phyloP scores from a whole-genome alignment of 2,797 vertebrate genomes.

The Typhlichthys eigenmanni region DNA sequence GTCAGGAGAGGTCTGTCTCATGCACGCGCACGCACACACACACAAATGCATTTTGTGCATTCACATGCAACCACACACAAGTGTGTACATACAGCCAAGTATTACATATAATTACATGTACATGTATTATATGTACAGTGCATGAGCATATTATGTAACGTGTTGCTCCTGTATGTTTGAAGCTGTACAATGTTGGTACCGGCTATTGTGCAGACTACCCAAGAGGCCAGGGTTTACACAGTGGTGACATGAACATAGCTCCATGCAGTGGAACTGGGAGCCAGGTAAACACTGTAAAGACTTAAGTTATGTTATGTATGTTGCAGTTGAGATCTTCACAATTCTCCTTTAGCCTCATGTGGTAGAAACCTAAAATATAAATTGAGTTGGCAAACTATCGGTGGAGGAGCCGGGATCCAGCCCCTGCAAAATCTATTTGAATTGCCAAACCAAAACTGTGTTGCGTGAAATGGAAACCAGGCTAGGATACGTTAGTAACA shows the following conservation, averaged over 20 bases:
- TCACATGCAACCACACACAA: slow-evolving; percentile 7
- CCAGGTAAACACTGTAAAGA: slow-evolving; percentile 72
- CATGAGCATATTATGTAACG: slow-evolving; percentile 12
- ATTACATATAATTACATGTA: not conserved
- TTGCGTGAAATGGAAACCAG: not conserved
- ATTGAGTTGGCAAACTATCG: not conserved
- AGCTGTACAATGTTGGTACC: slow-evolving; percentile 84
- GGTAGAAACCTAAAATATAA: not conserved
- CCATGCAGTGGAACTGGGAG: slow-evolving; percentile 81
- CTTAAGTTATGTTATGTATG: not conserved
- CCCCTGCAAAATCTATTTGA: too few relatives aligned
- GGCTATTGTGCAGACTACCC: slow-evolving; percentile 82
- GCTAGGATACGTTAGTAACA: too few relatives aligned
- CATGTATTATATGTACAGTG: not conserved
- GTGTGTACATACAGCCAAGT: slow-evolving; percentile 1
- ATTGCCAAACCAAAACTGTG: not conserved
- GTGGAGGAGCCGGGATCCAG: too few relatives aligned
- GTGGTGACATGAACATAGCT: slow-evolving; percentile 67
- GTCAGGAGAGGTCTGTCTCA: slow-evolving; percentile 62
- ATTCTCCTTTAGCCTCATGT: not conserved
- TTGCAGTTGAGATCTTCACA: not conserved
- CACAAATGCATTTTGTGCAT: slow-evolving; percentile 11
- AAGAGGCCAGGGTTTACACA: slow-evolving; percentile 46
- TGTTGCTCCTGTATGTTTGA: slow-evolving; percentile 55
- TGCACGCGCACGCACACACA: slow-evolving; percentile 1